phyloP scores from a whole-genome alignment of 2,113 vertebrate genomes.

The Chlamydotis undulata region DNA sequence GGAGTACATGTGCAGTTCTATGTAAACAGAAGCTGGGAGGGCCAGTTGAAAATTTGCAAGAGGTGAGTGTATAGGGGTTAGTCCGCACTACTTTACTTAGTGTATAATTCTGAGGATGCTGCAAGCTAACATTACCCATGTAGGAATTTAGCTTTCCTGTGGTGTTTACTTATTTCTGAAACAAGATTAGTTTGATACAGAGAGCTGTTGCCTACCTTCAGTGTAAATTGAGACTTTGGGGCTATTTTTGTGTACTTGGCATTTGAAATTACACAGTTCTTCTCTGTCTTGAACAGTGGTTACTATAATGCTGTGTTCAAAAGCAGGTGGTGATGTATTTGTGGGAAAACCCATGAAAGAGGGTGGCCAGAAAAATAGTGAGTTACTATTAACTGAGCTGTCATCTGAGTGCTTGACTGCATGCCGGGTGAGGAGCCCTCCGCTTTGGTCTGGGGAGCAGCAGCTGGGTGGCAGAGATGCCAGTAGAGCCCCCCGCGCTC shows the following conservation, averaged over 20 bases:
- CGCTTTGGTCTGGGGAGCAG: not conserved
- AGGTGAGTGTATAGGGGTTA: fast-evolving
- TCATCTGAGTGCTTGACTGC: not conserved
- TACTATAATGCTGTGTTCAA: not conserved
- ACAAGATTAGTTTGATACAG: not conserved
- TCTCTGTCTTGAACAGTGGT: not conserved
- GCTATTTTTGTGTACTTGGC: not conserved
- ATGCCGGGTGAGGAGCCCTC: not conserved
- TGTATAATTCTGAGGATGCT: not conserved
- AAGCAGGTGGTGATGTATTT: not conserved
- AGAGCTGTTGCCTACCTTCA: not conserved
- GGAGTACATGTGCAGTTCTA: not conserved
- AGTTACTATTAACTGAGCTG: not conserved
- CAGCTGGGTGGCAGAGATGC: not conserved
- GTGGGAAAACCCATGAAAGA: not conserved
- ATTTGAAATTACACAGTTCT: not conserved
- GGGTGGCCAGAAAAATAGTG: not conserved
- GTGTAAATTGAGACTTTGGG: not conserved
- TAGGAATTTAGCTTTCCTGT: not conserved
- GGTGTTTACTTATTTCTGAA: not conserved
- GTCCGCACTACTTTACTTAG: not conserved
- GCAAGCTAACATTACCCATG: not conserved
- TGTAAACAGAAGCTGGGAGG: not conserved
- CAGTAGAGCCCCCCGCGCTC: not conserved
- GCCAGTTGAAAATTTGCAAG: not conserved